Conservation (phyloP, 2,113 vertebrate genomes). For the Oreocharis arfaki region DNA sequence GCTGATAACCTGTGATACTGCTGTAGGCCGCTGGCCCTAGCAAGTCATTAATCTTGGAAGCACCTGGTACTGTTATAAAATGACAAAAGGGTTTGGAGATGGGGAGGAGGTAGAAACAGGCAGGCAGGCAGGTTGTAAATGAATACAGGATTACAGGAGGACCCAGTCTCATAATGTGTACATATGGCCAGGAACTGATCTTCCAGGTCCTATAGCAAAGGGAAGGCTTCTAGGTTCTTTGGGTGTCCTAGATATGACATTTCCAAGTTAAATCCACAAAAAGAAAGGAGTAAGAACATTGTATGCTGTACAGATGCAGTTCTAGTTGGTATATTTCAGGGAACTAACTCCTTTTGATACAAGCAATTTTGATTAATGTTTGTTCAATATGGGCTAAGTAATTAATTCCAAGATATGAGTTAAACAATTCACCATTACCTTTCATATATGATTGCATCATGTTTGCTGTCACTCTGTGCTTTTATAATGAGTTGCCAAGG, state of each 20-base stretch:
- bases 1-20: conserved; percentile 70
- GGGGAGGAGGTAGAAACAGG: background rate
- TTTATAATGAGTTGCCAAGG: background rate
- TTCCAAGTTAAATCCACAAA: background rate
- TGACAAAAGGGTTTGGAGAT: background rate
- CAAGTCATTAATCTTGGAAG: conserved; percentile 65
- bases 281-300: background rate
- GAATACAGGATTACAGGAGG: background rate
- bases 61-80: conserved; percentile 55
- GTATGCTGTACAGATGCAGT: background rate
- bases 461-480: background rate
- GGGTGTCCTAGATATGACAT: accelerated
- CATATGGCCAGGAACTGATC: background rate
- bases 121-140: background rate
- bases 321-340: background rate
- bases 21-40: conserved; percentile 49
- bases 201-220: background rate
- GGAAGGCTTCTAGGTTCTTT: background rate
- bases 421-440: background rate
- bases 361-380: background rate
- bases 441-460: background rate
- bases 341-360: background rate
- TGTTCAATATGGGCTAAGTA: background rate
- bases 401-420: background rate
- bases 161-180: background rate